Base-by-base conservation (phyloP, 2,113 vertebrate genomes). In the Ceyx melanurus region DNA sequence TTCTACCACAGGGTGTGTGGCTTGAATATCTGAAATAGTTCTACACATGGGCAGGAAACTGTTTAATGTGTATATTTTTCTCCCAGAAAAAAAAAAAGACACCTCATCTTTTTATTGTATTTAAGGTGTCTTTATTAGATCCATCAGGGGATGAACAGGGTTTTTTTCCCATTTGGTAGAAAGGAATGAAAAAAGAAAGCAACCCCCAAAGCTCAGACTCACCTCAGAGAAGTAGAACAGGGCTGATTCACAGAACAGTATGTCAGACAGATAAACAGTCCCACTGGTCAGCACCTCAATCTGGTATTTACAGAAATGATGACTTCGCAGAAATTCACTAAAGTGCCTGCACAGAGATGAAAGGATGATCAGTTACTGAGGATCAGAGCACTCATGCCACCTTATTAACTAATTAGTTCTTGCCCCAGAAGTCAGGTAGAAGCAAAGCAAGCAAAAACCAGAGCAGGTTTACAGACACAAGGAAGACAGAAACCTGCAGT, bases 181-280 rank as follows among this genome's bases (percentile, higher is more conserved):
- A 90, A 42, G 35, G 26, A 70, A 56, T 10, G 15, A 40, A 57
- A 67, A 43, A 80, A 65, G 35, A 65, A 40, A 13, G 2, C 11
- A 75, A 65, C 43, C 9, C 26, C 35, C 51, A 75, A 45, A 0
- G 3, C 35, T 35, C 51, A 5, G 14, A 54, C 98, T 98, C 95
- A 99, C 99, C 99, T 99, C 99, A 29, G 99, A 99, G 97, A 99
- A 99, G 97, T 99, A 99, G 97, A 99, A 99, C 76, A 99, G 98
- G 56, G 99, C 99, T 43, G 99, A 99, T 97, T 99, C 99, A 92
- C 99, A 99, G 97, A 99, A 99, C 90, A 99, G 98, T 92, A 99
- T 99, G 97, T 99, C 99, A 92, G 99, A 98, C 97, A 99, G 98
- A 97, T 99, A 99, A 97, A 99, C 99, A 26, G 99, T 98, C 92